Evolutionary conservation across 2,113 vertebrate species (phyloP).

Genomic region (Glaucomys volans): DNA sequence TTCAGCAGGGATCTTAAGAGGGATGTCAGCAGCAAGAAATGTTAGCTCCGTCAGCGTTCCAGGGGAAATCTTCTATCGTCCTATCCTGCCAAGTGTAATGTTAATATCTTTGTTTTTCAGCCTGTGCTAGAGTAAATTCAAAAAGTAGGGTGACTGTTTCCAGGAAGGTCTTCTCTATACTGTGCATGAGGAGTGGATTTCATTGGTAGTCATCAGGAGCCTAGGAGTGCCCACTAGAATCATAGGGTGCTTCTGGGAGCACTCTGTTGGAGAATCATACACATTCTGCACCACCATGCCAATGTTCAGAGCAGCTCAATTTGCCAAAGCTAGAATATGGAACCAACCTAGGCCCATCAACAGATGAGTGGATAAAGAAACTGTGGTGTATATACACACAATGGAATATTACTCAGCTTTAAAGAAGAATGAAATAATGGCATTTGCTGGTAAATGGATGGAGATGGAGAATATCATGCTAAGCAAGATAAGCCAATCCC

Average conservation of each 20-base stretch:
- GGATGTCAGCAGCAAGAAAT: background rate
- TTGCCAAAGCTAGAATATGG: no score
- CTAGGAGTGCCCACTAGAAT: background rate
- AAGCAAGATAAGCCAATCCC: no score
- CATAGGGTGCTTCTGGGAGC: no score
- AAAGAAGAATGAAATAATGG: no score
- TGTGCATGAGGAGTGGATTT: background rate
- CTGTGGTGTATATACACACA: no score
- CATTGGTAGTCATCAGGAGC: background rate
- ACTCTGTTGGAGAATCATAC: background rate
- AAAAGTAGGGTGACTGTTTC: background rate
- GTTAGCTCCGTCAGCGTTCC: background rate
- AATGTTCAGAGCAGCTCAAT: no score
- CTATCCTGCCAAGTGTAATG: background rate
- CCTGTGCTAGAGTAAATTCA: background rate
- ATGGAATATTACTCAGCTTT: no score
- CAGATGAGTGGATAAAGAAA: no score
- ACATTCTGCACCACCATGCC: background rate
- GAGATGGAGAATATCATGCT: no score
- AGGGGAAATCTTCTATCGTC: background rate
- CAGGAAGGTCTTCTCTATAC: background rate
- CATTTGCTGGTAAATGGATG: no score
- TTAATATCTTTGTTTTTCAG: background rate
- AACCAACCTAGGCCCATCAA: no score
- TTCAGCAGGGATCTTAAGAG: background rate